Percentiles rank a stretch among this genome's conserved stretches.
Evolutionary conservation across 2,888 invertebrate genomes (phyloP).

Genomic region (Pristionchus entomophagus): DNA sequence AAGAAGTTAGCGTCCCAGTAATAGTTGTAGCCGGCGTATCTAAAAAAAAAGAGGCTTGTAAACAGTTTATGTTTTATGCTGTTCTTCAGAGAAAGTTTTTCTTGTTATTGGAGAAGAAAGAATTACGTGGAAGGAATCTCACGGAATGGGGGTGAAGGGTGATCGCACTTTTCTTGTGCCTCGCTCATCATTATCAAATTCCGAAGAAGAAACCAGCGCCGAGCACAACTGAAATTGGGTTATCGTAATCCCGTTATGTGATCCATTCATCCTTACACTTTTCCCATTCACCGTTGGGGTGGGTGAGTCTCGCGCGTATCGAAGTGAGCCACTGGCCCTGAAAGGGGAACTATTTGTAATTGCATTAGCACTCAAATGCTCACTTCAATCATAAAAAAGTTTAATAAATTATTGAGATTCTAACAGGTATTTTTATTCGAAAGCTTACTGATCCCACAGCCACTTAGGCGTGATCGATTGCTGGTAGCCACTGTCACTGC

Average conservation of each 20-base stretch:
- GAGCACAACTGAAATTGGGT: background rate
- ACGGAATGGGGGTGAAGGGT: background rate
- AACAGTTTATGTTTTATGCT: too few species aligned
- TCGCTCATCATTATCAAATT: background rate
- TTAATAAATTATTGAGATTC: too few species aligned
- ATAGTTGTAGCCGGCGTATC: background rate
- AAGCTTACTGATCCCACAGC: conserved; percentile 9
- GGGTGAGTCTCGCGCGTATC: background rate
- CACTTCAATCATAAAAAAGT: too few species aligned
- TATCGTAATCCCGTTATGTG: too few species aligned
- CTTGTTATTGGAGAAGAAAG: too few species aligned
- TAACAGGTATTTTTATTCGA: too few species aligned
- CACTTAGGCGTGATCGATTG: background rate
- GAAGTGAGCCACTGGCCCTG: background rate
- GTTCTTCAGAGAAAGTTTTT: too few species aligned
- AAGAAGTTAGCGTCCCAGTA: background rate
- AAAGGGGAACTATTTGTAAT: too few species aligned
- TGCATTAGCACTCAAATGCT: too few species aligned
- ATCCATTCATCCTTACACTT: background rate
- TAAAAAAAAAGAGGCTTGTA: too few species aligned
- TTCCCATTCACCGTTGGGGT: background rate
- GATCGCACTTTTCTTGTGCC: background rate
- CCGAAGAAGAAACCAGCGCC: background rate
- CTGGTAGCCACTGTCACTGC: background rate
- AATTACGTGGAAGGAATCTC: background rate